Base-by-base conservation (phyloP, 2,113 vertebrate species). In the Caracal caracal region DNA sequence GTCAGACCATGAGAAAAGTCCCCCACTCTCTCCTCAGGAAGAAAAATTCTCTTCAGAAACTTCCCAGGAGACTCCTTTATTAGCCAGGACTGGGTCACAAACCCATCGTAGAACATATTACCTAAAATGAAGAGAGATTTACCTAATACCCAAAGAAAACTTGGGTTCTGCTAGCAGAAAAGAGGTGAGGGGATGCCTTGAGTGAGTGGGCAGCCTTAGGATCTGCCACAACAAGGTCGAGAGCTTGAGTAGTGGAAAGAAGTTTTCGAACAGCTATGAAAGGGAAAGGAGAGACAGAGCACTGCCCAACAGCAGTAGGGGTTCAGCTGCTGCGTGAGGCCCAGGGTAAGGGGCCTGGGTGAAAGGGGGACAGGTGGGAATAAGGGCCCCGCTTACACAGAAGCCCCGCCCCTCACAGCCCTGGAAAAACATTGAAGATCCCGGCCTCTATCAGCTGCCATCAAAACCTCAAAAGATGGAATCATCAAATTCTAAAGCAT, bases 1-100 rank as follows among this genome's bases (percentile, higher is more conserved):
- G 43, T 73, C 33, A 66, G n/a, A 24, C 71, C 80, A 75, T 63
- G 63, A 88, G 81, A 84, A 94, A 80, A 92, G 40, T 65, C 53
- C 16, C 17, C 5, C 22, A 61, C 30, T 56, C 28, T 90, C 10
- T 19, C 30, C n/a, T 89, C 40, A 93, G 89, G 68, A 83, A 79
- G 86, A 93, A 93, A 59, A 90, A 68, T 66, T 93, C 51, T 94
- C 59, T 89, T 92, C 59, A 92, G 59, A 84, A 88, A 11, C 28
- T 37, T 94, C 59, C 59, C 35, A 59, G 49, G 51, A 96, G 79
- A 76, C 71, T 61, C 66, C 28, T 33, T 88, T 85, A 83, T 89
- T 68, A 85, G 47, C 26, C 65, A 85, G 33, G 84, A 78, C 35
- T 92, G 68, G 22, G 10, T 68, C 11, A 51, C 80, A 81, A 92